phyloP scores from a whole-genome alignment of 1,140 invertebrate genomes.

The Eufriesea mexicana region DNA sequence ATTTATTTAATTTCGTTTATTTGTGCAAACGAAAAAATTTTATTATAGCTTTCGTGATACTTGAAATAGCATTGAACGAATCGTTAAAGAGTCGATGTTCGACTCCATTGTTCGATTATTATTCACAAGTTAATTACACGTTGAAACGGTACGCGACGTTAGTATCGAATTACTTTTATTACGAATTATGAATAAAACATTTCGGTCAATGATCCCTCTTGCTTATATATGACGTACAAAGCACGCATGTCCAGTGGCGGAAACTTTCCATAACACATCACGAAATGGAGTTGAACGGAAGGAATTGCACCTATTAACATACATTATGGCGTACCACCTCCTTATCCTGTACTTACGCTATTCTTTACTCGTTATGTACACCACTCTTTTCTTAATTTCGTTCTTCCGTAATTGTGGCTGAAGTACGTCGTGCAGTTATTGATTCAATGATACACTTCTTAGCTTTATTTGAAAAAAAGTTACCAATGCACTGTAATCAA shows the following conservation, averaged over 20 bases:
- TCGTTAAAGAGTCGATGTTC: too few relatives aligned
- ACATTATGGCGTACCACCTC: neutral
- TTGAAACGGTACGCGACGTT: too few relatives aligned
- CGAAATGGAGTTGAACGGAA: slow-evolving; percentile 18
- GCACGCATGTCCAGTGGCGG: slow-evolving; percentile 31
- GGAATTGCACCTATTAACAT: slow-evolving; percentile 25
- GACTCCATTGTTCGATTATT: too few relatives aligned
- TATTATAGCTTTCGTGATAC: too few relatives aligned
- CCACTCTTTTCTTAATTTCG: neutral
- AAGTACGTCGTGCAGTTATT: neutral
- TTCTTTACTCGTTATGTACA: neutral
- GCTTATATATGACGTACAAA: slow-evolving; percentile 14
- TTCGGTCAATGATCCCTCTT: slow-evolving; percentile 42
- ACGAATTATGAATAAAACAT: slow-evolving; percentile 63
- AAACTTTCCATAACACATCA: slow-evolving; percentile 53
- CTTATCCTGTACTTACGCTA: neutral
- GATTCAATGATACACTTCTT: too few relatives aligned
- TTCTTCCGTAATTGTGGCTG: neutral
- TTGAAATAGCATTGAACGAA: too few relatives aligned
- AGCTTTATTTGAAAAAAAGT: too few relatives aligned
- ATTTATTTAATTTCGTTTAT: too few relatives aligned
- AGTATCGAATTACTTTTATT: slow-evolving; percentile 22
- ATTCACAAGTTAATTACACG: neutral
- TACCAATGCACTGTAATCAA: too few relatives aligned
- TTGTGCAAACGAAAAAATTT: too few relatives aligned